These are phyloP conservation scores for Centropus unirufus DNA, from an alignment of 2,113 vertebrate species.

Conservation along the genomic window DNA sequence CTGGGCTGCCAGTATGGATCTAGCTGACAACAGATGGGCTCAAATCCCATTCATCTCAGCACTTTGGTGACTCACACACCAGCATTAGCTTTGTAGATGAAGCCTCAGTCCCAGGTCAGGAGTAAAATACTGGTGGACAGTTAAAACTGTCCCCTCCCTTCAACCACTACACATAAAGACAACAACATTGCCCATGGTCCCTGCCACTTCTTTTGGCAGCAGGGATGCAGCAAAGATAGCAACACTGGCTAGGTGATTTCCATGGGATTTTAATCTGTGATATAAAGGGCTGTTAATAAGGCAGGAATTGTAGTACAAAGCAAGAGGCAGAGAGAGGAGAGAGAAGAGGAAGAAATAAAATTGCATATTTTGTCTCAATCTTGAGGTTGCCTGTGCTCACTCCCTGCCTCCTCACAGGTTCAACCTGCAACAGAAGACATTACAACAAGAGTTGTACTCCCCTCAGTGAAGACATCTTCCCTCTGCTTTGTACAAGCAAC, in stretches of 20 bases:
- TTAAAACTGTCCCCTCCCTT: not conserved
- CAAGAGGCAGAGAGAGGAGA: not conserved
- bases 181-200: not conserved
- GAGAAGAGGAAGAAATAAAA: not conserved
- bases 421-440: not conserved
- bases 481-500: slow-evolving; percentile 53
- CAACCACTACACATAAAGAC: not conserved
- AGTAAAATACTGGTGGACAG: not conserved
- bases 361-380: not conserved
- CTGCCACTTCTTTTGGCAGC: not conserved
- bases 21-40: not conserved
- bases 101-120: not conserved
- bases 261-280: not conserved
- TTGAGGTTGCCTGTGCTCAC: not conserved
- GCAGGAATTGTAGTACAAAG: not conserved
- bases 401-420: not conserved
- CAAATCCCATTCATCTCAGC: not conserved
- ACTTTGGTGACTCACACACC: not conserved
- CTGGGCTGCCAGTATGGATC: not conserved
- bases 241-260: not conserved
- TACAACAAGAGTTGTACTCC: slow-evolving; percentile 49
- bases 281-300: not conserved
- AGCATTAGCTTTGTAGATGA: not conserved
- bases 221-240: not conserved
- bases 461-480: slow-evolving; percentile 41